Evolutionary conservation across 2,113 vertebrate genomes (phyloP).

Genomic region (Hippocampus zosterae): DNA sequence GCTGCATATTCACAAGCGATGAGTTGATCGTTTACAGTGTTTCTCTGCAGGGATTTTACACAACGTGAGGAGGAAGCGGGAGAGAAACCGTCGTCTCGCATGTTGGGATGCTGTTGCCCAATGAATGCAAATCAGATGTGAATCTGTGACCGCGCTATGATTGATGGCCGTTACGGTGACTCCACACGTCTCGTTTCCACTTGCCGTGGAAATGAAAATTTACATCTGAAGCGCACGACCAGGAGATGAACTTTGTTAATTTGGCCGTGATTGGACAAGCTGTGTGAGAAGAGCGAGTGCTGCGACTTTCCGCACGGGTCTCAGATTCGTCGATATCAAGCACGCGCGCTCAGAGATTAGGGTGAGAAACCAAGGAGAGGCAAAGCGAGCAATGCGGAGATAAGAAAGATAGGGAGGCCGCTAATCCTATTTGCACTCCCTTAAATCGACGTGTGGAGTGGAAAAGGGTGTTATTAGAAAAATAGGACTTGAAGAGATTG

Average conservation of each 20-base stretch:
- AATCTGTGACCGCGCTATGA: constrained; percentile 2
- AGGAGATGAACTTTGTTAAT: background rate
- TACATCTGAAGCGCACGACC: background rate
- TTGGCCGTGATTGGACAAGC: background rate
- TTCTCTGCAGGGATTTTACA: background rate
- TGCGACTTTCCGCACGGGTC: background rate
- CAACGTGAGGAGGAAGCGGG: background rate
- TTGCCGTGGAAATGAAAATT: background rate
- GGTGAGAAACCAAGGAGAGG: constrained; percentile 13
- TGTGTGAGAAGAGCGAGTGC: background rate
- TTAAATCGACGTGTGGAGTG: constrained; percentile 24
- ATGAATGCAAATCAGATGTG: background rate
- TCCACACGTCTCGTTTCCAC: background rate
- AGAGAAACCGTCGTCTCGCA: background rate
- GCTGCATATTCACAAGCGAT: constrained; percentile 9
- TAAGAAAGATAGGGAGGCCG: constrained; percentile 32
- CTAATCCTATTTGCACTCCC: constrained; percentile 40
- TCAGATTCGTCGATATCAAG: background rate
- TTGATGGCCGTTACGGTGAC: background rate
- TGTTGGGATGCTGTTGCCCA: background rate
- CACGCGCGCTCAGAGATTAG: constrained; percentile 34
- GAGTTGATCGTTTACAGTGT: constrained; percentile 7
- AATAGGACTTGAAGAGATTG: background rate
- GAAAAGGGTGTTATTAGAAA: constrained; percentile 16
- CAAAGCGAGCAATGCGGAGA: constrained; percentile 30